Evolutionary conservation across 2,113 vertebrate species (phyloP).

Genomic region (Cisticola juncidis): DNA sequence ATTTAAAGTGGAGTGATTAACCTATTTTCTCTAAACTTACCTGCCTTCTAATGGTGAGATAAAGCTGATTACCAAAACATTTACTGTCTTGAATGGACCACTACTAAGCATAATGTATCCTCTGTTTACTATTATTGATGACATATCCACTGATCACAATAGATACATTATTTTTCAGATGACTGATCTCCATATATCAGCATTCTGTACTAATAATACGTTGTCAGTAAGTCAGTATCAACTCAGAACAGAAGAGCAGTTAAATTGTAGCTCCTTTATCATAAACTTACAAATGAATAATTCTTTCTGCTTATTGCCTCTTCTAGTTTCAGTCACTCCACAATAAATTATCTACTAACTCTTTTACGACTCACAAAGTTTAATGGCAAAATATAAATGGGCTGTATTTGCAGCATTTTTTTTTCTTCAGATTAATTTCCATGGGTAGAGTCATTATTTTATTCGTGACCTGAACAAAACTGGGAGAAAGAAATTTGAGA

Average conservation of each 20-base stretch:
- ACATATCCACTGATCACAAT: conserved; percentile 42
- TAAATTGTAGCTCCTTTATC: conserved; percentile 48
- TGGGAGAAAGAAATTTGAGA: background rate
- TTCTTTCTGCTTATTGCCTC: conserved; percentile 59
- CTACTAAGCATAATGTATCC: conserved; percentile 17
- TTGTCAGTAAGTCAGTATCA: conserved; percentile 49
- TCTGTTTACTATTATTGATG: conserved; percentile 60
- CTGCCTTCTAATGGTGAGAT: conserved; percentile 12
- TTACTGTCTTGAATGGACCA: background rate
- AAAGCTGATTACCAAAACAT: background rate
- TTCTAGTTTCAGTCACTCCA: conserved; percentile 34
- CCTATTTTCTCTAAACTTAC: conserved; percentile 25
- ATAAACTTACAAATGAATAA: conserved; percentile 58
- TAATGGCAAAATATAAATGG: conserved; percentile 56
- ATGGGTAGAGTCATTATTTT: background rate
- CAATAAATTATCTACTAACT: conserved; percentile 65
- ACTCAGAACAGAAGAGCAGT: background rate
- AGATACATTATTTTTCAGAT: conserved; percentile 49
- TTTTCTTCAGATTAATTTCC: conserved; percentile 27
- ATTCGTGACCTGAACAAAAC: background rate
- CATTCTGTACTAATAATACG: conserved; percentile 36
- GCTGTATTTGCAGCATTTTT: background rate
- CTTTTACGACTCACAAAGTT: conserved; percentile 48
- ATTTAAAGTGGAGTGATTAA: background rate
- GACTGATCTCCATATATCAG: conserved; percentile 47